Evolutionary conservation across 2,888 invertebrate species (phyloP), one percentile per base, ranked within the genome.

Genomic region (Atrina japonica): DNA sequence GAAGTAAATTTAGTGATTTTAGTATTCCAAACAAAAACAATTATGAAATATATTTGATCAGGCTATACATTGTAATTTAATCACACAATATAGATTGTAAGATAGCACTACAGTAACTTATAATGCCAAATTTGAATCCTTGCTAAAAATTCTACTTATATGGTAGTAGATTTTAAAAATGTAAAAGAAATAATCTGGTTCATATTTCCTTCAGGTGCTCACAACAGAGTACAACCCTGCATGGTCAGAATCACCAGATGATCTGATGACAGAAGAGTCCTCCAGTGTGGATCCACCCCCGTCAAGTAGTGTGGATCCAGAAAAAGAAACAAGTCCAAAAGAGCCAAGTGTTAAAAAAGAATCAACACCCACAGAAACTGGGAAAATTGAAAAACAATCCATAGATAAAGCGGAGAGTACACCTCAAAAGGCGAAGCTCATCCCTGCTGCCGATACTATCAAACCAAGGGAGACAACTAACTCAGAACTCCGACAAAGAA

Each of bases 221-320:
- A 86, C 87, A 3, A 80, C 84, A 21, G 83, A 84, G 45, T 67
- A 73, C 23, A 84, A 80, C 56, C 75, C 78, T 18, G 84, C 83
- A 16, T 85, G 83, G 86, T 59, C 68, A 30, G 73, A 80, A 2
- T 73, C 75, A 27, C 58, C 66, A 29, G 61, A 45, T 27, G 55
- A 58, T n/a, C 25, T 66, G 21, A 43, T 59, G 21, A 56, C 64
- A 9, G 21, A 18, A 21, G 14, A 40, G 11, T 50, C 50, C 14
- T n/a, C 41, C 27, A 60, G 55, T 58, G 73, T 58, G 5, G 70
- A 59, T 29, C 58, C 73, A 11, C 52, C 58, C 3, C 27, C 58
- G 14, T 55, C 56, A 27, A 43, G 58, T 16, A 59, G 52, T 21
- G 58, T 30, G 35, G 58, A 58, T 16, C 6, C 76, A 3, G 70